phyloP scores from a whole-genome alignment of 1,140 invertebrate species.

The Drosophila kurseongensis region DNA sequence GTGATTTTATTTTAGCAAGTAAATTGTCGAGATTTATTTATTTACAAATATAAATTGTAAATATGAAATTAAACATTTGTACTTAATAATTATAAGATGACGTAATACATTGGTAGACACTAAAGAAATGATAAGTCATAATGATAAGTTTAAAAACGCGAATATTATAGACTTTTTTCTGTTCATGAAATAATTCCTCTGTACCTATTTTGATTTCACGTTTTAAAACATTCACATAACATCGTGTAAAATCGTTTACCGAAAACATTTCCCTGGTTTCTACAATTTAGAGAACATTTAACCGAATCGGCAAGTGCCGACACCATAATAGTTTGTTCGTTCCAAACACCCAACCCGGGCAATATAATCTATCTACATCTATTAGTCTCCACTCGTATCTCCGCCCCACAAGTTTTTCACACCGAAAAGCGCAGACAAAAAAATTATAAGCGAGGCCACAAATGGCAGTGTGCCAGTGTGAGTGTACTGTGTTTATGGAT shows the following conservation, averaged over 20 bases:
- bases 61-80: no score
- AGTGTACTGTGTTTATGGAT: constrained; percentile 1
- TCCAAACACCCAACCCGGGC: constrained; percentile 3
- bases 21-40: background rate
- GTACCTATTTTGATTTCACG: background rate
- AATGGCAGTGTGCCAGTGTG: constrained; percentile 45
- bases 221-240: no score
- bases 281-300: constrained; percentile 7
- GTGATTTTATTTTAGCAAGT: background rate
- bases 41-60: background rate
- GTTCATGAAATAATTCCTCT: background rate
- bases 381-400: constrained; percentile 35
- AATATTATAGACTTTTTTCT: background rate
- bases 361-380: constrained; percentile 19
- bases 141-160: no score
- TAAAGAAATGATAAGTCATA: no score
- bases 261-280: background rate
- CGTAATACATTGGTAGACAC: no score
- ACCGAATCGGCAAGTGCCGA: background rate
- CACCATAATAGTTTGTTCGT: background rate
- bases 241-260: background rate
- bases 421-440: constrained; percentile 56
- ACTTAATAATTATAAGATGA: no score
- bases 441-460: constrained; percentile 63
- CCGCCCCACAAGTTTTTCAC: constrained; percentile 74